Percentiles rank a stretch among this genome's conserved stretches.
Evolutionary conservation across 2,113 vertebrate genomes (phyloP).

Genomic region (Sceloporus undulatus): DNA sequence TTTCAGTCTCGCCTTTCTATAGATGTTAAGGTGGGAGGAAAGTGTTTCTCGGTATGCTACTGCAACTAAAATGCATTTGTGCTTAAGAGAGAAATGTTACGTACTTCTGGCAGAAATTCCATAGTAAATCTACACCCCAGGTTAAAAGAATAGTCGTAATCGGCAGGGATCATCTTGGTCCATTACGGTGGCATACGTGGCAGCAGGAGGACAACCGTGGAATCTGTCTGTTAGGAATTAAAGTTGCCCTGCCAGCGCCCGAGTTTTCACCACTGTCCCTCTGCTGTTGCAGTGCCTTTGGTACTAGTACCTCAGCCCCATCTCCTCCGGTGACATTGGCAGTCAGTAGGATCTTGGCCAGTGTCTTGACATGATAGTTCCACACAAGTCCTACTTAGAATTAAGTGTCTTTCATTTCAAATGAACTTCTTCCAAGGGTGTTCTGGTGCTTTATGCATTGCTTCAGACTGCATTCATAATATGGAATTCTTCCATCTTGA

Average conservation of each 20-base stretch:
- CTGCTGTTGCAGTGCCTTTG: no score
- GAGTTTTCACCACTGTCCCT: no score
- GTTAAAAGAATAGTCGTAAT: constrained; percentile 8
- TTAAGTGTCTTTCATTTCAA: background rate
- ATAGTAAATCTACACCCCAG: constrained; percentile 53
- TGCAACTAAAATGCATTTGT: constrained; percentile 55
- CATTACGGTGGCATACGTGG: no score
- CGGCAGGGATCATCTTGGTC: no score
- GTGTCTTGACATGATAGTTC: background rate
- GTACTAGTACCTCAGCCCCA: no score
- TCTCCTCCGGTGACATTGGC: no score
- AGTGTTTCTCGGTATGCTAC: constrained; percentile 36
- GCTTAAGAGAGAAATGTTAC: background rate
- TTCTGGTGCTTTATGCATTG: constrained; percentile 16
- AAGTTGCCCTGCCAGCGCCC: no score
- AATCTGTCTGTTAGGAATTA: no score
- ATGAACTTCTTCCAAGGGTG: background rate
- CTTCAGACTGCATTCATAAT: background rate
- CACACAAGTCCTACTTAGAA: background rate
- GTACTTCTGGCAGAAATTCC: constrained; percentile 49
- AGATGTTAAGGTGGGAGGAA: constrained; percentile 65
- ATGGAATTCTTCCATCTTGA: background rate
- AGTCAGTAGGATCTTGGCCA: no score
- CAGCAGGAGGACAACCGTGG: no score
- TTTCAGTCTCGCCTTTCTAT: constrained; percentile 60